These are phyloP conservation scores for Brachionus calyciflorus DNA, from an alignment of 1,140 invertebrate genomes.

Conservation along the genomic window DNA sequence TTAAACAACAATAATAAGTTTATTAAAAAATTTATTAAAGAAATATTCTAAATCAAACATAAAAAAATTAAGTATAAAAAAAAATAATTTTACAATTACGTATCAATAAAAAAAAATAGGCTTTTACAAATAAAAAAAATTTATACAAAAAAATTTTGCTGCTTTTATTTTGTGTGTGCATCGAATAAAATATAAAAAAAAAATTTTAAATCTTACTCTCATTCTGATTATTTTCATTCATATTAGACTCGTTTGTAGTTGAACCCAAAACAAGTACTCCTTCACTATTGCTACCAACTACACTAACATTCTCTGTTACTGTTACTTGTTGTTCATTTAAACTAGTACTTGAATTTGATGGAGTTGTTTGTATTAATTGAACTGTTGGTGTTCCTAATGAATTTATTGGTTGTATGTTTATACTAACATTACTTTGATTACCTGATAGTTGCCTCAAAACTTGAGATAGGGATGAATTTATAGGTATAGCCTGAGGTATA, in stretches of 20 bases:
- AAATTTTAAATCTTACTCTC: not conserved
- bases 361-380: not conserved
- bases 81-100: not conserved
- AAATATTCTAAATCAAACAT: constrained; percentile 6
- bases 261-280: not conserved
- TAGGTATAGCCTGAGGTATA: constrained; percentile 23
- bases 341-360: not conserved
- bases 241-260: not conserved
- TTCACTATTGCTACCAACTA: not conserved
- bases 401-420: constrained; percentile 10
- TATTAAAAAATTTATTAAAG: not conserved
- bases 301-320: too few relatives aligned
- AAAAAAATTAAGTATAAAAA: constrained; percentile 5
- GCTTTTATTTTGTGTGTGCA: too few relatives aligned
- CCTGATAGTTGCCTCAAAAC: constrained; percentile 6
- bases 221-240: not conserved
- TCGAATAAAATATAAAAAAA: not conserved
- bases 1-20: not conserved
- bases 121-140: too few relatives aligned
- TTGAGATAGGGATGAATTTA: constrained; percentile 33
- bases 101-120: not conserved
- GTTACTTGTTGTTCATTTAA: not conserved
- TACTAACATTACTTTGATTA: not conserved
- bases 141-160: not conserved
- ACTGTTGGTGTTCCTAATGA: not conserved